These are phyloP conservation scores for Ochlodes sylvanus DNA, from an alignment of 2,888 invertebrate genomes.

Conservation along the genomic window DNA sequence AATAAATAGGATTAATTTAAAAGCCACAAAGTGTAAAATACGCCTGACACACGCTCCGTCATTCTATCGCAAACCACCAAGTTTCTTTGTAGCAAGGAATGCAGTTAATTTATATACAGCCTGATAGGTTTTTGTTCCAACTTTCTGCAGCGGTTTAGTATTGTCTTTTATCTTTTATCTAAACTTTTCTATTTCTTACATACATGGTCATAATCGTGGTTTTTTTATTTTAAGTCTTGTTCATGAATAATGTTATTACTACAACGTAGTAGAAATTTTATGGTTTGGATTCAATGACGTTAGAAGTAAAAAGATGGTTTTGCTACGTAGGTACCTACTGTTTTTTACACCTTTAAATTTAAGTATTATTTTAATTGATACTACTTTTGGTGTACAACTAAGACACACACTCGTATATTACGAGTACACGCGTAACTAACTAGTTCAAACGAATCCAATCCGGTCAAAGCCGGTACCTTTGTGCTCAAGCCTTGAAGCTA, in stretches of 20 bases:
- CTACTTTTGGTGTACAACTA: too few species aligned
- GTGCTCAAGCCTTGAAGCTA: slow-evolving; percentile 47
- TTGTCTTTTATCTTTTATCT: not conserved
- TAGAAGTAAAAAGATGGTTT: too few species aligned
- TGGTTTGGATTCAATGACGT: too few species aligned
- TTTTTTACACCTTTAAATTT: too few species aligned
- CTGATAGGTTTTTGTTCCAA: slow-evolving; percentile 31
- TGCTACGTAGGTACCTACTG: too few species aligned
- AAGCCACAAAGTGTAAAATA: slow-evolving; percentile 34
- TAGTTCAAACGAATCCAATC: slow-evolving; percentile 49
- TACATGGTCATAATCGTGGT: not conserved
- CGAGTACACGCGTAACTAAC: slow-evolving; percentile 9
- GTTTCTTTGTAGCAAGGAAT: slow-evolving; percentile 32
- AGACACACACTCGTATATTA: not conserved
- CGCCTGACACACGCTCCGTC: slow-evolving; percentile 21
- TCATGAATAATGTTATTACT: too few species aligned
- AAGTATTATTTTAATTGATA: too few species aligned
- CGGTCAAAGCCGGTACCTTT: slow-evolving; percentile 58
- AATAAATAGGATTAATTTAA: slow-evolving; percentile 25
- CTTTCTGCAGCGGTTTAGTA: not conserved
- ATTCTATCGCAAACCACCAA: slow-evolving; percentile 21
- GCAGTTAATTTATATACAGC: slow-evolving; percentile 30
- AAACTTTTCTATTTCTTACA: not conserved
- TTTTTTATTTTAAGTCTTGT: too few species aligned
- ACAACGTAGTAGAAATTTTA: too few species aligned